These are phyloP conservation scores for Pipistrellus nathusii DNA, from an alignment of 2,797 vertebrate species.

Conservation along the genomic window DNA sequence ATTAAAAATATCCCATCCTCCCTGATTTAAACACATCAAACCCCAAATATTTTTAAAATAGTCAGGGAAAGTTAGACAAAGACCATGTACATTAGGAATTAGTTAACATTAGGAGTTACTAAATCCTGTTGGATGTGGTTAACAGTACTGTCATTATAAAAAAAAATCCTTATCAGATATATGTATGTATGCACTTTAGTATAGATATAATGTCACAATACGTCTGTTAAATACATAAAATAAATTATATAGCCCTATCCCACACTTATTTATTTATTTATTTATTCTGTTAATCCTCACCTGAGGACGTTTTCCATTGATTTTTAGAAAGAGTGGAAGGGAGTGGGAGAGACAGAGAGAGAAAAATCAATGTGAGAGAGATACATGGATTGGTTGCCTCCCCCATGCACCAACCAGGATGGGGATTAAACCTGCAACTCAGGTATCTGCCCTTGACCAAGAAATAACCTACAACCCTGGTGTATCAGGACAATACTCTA, in stretches of 20 bases:
- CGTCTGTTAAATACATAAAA: background rate
- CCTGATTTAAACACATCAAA: slow-evolving; percentile 26
- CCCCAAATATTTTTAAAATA: slow-evolving; percentile 18
- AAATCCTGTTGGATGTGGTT: slow-evolving; percentile 28
- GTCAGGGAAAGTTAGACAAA: background rate
- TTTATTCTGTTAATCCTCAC: too few relatives aligned
- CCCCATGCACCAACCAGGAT: background rate
- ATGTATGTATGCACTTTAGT: background rate
- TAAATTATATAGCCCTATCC: background rate
- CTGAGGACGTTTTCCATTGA: too few relatives aligned
- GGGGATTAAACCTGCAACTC: background rate
- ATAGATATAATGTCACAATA: background rate
- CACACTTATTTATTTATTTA: background rate
- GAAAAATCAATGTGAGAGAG: background rate
- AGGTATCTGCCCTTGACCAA: background rate
- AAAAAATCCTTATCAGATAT: background rate
- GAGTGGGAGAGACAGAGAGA: background rate
- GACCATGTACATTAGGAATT: background rate
- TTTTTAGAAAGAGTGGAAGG: background rate
- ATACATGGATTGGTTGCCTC: background rate
- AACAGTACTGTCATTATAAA: background rate
- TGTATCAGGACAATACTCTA: background rate
- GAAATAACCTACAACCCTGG: background rate
- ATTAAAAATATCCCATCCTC: slow-evolving; percentile 27
- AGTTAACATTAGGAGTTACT: background rate